These are phyloP conservation scores for Globicephala melas DNA, from an alignment of 2,113 vertebrate genomes.

Conservation along the genomic window DNA sequence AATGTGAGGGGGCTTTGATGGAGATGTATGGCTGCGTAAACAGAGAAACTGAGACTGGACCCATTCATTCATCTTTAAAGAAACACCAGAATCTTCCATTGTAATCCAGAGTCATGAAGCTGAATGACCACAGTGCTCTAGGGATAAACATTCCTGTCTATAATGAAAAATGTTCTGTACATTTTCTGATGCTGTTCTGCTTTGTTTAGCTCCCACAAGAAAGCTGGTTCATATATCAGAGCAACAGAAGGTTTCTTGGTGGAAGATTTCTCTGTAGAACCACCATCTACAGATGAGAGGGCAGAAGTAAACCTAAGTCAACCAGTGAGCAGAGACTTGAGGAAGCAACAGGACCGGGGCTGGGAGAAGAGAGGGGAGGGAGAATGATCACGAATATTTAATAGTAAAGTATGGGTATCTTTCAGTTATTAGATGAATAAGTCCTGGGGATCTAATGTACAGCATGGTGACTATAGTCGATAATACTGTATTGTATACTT, in stretches of 20 bases:
- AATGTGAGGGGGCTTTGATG: neutral
- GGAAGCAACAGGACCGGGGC: neutral
- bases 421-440: neutral
- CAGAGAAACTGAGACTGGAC: neutral
- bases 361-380: neutral
- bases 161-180: neutral
- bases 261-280: neutral
- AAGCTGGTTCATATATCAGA: neutral
- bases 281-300: neutral
- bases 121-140: neutral
- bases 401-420: neutral
- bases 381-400: neutral
- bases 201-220: neutral
- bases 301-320: slow-evolving; percentile 1
- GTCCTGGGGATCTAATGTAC: neutral
- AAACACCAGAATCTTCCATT: neutral
- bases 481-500: neutral
- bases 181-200: neutral
- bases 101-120: neutral
- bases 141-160: neutral
- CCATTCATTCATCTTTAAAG: neutral
- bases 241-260: neutral
- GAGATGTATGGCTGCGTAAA: neutral
- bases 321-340: neutral
- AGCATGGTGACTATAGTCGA: neutral